phyloP scores from a whole-genome alignment of 2,797 vertebrate species.

The Dendrocincla fuliginosa region DNA sequence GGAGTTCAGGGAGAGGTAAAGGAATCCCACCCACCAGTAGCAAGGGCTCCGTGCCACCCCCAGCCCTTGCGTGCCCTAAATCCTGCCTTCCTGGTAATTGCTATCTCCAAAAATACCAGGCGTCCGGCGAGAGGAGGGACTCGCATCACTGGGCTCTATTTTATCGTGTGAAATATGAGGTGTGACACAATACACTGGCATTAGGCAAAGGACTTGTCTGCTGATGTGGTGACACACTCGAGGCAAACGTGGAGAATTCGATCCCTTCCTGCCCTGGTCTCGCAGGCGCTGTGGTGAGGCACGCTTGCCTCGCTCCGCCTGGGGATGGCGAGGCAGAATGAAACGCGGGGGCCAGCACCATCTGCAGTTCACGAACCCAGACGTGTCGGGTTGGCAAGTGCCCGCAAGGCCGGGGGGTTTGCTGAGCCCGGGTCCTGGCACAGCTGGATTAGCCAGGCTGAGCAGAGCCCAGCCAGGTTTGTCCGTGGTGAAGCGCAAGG shows the following conservation, averaged over 20 bases:
- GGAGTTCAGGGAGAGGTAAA: slow-evolving; percentile 53
- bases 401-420: neutral
- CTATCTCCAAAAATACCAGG: slow-evolving; percentile 48
- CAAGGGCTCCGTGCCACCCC: slow-evolving; percentile 36
- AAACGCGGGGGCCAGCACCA: neutral
- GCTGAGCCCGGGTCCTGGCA: neutral
- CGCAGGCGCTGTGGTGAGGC: neutral
- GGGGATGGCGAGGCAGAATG: neutral
- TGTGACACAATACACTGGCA: slow-evolving; percentile 60
- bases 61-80: slow-evolving; percentile 19
- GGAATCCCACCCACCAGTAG: slow-evolving; percentile 59
- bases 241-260: slow-evolving; percentile 56
- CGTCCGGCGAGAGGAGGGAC: neutral
- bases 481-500: neutral
- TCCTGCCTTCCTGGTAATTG: neutral
- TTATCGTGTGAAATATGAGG: slow-evolving; percentile 61
- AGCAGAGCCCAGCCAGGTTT: neutral
- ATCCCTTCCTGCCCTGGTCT: slow-evolving; percentile 28
- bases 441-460: neutral
- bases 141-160: neutral
- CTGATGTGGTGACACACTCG: slow-evolving; percentile 64
- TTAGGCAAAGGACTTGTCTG: slow-evolving; percentile 56
- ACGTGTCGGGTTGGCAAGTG: neutral
- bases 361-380: slow-evolving; percentile 18
- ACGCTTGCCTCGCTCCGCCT: neutral